Evolutionary conservation across 1,140 invertebrate species (phyloP), one percentile per base, ranked within the genome.

Genomic region (Lasioglossum baleicum): DNA sequence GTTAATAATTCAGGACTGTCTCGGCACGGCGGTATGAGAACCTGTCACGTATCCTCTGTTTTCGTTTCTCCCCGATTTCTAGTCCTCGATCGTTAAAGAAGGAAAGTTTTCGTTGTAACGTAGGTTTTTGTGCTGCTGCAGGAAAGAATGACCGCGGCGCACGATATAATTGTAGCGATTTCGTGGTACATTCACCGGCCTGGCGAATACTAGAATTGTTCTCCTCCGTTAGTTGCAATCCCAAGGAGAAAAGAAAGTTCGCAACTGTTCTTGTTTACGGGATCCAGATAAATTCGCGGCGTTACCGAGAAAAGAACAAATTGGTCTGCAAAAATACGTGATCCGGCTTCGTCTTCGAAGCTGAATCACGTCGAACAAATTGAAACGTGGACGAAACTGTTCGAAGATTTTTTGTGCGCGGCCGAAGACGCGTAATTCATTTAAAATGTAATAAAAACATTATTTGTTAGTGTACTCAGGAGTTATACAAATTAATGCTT

Each of bases 161-260:
- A 6, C 65, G 58, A 63, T 77, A 51, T 77, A 77, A 77, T 77
- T 70, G 40, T 70, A 48, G 75, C 58, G 61, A 70, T 77, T 71
- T 60, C 40, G 58, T 15, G 67, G 58, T n/a, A 44, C 73, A n/a
- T 75, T 68, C 73, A 10, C 73, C 15, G 35, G 35, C 15, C 10
- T 26, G 63, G 15, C 48, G 17, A 40, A 63, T 58, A 26, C 26
- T 26, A 70, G 66, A 63, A 70, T 20, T 20, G 40, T 61, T 63
- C 40, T 15, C 15, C 58, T 67, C 44, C 74, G 35, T 60, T 56
- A n/a, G 51, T 48, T 60, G 67, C 44, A 8, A 22, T n/a, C 22
- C 17, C n/a, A 48, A 11, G 10, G 35, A n/a, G 44, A 48, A 68
- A 17, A 61, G 56, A 58, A 58, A 58, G 56, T 58, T 58, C n/a